These are phyloP conservation scores for Cyprinodon diabolis DNA, from an alignment of 2,797 vertebrate genomes.

Conservation along the genomic window DNA sequence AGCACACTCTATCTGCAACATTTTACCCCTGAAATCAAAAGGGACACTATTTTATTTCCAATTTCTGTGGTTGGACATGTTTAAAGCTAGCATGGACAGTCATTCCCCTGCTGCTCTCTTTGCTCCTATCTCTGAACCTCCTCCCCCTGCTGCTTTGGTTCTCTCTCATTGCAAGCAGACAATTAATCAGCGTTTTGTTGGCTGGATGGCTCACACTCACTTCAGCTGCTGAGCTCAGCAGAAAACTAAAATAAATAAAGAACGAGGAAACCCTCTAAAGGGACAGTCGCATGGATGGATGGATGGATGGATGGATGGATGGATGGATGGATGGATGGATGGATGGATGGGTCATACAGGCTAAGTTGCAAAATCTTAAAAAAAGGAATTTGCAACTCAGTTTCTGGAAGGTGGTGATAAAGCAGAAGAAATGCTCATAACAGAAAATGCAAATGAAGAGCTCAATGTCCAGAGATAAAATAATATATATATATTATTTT, in stretches of 20 bases:
- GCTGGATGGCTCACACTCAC: constrained; percentile 55
- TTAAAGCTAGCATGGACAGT: constrained; percentile 41
- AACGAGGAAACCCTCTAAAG: constrained; percentile 26
- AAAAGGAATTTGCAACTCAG: no score
- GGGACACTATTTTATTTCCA: constrained; percentile 8
- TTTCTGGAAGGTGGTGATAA: no score
- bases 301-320: constrained; percentile 9
- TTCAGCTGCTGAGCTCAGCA: constrained; percentile 70
- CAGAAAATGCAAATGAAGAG: no score
- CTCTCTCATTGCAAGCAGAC: constrained; percentile 55
- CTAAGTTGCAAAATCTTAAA: no score
- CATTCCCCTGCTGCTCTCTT: constrained; percentile 23
- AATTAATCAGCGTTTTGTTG: constrained; percentile 72
- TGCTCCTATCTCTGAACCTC: constrained; percentile 36
- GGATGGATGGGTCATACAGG: no score
- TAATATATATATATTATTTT: no score
- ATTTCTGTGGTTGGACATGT: constrained; percentile 30
- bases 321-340: constrained; percentile 18
- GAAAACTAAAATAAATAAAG: constrained; percentile 66
- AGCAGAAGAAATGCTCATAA: no score
- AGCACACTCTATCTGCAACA: background rate
- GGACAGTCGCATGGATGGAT: constrained; percentile 31
- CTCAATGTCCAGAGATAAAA: no score
- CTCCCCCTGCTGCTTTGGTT: constrained; percentile 37
- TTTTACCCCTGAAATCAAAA: constrained; percentile 5